Evolutionary conservation across 2,797 vertebrate genomes (phyloP), one percentile per base, ranked within the genome.

Genomic region (Cephalopachus bancanus): DNA sequence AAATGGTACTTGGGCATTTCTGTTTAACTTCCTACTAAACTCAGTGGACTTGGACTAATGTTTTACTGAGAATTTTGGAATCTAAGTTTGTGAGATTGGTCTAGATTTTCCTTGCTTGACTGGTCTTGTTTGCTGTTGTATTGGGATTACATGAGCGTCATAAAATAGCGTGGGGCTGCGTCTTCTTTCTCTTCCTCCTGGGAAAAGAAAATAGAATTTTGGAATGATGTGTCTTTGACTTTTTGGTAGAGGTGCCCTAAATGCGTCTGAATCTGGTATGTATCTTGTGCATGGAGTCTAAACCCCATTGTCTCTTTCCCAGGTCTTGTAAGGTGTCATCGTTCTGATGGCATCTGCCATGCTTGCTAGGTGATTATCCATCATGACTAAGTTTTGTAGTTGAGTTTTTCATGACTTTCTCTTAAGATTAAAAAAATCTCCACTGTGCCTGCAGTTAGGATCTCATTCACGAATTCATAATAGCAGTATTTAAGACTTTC

Each of bases 321-420:
- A 75, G 22, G 17, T 75, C 67, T 80, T 33, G 0, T 11, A 57
- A 8, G 53, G 53, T 37, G 49, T 76, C 81, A 57, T 89, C 65
- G 69, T 55, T 89, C 57, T 55, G 79, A 20, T 57, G 69, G 26
- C 30, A 26, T 60, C 53, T 75, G 30, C n/a, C 24, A 19, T 75
- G 44, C 24, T 83, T 91, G 76, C 88, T 83, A 83, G 55, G 26
- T 65, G 76, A 72, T 90, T 65, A 55, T 53, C 30, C 3, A 33
- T 33, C 60, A 51, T 55, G 65, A 62, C 71, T 91, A 65, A 64
- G 22, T 91, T 91, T 96, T 90, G n/a, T 51, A 74, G 72, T 83
- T 33, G 7, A 59, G 30, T 85, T 62, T 59, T 88, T 89, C 49
- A 17, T 83, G 65, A 55, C 69, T 81, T 72, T 87, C n/a, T 20